Conservation (phyloP, 1,140 invertebrate species). For the Eupeodes corollae region DNA sequence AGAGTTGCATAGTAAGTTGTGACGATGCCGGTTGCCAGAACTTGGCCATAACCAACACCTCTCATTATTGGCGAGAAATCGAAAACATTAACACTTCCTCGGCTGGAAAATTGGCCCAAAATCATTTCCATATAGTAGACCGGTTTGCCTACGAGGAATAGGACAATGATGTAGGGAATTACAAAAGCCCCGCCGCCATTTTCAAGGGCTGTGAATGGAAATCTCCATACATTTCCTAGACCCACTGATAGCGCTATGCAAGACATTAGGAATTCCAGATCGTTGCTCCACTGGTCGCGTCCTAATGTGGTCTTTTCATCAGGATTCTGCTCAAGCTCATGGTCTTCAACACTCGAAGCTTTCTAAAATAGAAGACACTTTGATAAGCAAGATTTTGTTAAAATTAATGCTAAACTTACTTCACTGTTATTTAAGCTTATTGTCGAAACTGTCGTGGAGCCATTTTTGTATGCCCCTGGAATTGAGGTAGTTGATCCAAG, state of each 20-base stretch:
- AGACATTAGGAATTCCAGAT: constrained; percentile 63
- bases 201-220: constrained; percentile 60
- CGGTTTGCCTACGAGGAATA: constrained; percentile 72
- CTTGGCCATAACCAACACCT: constrained; percentile 66
- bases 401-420: too few relatives aligned
- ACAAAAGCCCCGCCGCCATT: constrained; percentile 63
- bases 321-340: too few relatives aligned
- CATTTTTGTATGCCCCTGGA: constrained; percentile 20
- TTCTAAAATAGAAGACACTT: too few relatives aligned
- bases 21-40: constrained; percentile 56
- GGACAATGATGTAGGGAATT: constrained; percentile 58
- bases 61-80: constrained; percentile 48
- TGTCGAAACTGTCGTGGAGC: too few relatives aligned
- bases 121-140: constrained; percentile 82
- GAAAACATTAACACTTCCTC: constrained; percentile 56
- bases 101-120: constrained; percentile 64
- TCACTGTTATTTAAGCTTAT: too few relatives aligned
- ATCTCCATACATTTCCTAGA: constrained; percentile 65
- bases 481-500: constrained; percentile 24
- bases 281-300: constrained; percentile 60
- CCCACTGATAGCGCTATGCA: constrained; percentile 69
- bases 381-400: too few relatives aligned
- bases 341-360: too few relatives aligned
- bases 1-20: constrained; percentile 65
- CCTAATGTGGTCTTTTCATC: too few relatives aligned